Conservation (phyloP, 2,113 vertebrate species). For the Helogale parvula region DNA sequence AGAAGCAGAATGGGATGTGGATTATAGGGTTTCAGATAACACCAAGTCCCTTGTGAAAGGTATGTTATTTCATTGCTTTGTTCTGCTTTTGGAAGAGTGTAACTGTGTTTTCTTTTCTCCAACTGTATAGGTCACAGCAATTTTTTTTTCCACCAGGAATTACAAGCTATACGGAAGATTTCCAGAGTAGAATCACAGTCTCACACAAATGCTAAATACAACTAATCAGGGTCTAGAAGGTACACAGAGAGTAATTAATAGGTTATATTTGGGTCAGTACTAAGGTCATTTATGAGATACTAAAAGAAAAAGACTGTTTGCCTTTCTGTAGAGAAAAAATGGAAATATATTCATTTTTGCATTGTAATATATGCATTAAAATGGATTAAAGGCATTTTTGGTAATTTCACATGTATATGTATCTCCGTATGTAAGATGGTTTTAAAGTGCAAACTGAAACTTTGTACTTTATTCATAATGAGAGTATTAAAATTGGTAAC, state of each 20-base stretch:
- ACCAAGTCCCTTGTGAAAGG: slow-evolving; percentile 81
- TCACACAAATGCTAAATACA: slow-evolving; percentile 75
- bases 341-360: slow-evolving; percentile 57
- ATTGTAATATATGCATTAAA: slow-evolving; percentile 42
- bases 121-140: slow-evolving; percentile 80
- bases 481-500: slow-evolving; percentile 29
- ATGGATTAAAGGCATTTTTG: slow-evolving; percentile 43
- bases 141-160: slow-evolving; percentile 77
- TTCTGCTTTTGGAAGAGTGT: slow-evolving; percentile 83
- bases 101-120: slow-evolving; percentile 78
- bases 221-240: slow-evolving; percentile 68
- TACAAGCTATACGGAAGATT: slow-evolving; percentile 79
- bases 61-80: slow-evolving; percentile 84
- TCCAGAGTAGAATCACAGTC: slow-evolving; percentile 79
- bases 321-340: slow-evolving; percentile 3
- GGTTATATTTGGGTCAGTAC: slow-evolving; percentile 72
- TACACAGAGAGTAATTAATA: slow-evolving; percentile 72
- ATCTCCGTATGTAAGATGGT: not conserved
- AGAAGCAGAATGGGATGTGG: slow-evolving; percentile 83
- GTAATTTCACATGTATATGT: slow-evolving; percentile 38
- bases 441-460: slow-evolving; percentile 51
- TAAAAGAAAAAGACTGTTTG: slow-evolving; percentile 59
- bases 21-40: slow-evolving; percentile 86
- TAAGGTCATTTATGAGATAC: slow-evolving; percentile 69
- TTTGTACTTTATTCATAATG: not conserved